Conservation (phyloP, 2,797 vertebrate species). For the Clamator glandarius region DNA sequence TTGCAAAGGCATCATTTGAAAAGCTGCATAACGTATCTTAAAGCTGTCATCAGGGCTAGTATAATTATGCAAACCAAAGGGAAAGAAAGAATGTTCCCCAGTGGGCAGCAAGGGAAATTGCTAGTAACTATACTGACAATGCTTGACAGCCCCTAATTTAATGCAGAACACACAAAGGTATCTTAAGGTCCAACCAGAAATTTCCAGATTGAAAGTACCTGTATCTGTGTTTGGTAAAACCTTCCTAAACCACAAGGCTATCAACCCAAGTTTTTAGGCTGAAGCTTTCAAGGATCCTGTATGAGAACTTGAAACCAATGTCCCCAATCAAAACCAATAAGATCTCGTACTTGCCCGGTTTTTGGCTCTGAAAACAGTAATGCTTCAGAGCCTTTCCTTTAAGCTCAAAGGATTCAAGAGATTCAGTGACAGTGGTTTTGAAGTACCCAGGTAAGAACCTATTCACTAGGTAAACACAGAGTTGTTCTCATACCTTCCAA, state of each 20-base stretch:
- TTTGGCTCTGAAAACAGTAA: neutral
- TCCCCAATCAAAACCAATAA: neutral
- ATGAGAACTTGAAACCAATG: neutral
- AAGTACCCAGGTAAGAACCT: neutral
- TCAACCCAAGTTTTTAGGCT: neutral
- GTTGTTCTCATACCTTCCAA: neutral
- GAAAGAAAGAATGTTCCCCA: neutral
- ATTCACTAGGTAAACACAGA: neutral
- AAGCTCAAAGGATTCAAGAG: neutral
- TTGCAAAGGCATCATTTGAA: neutral
- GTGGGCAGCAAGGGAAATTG: neutral
- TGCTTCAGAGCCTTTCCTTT: neutral
- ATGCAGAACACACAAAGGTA: neutral
- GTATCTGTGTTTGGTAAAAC: neutral
- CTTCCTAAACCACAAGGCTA: neutral
- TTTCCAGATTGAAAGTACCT: neutral
- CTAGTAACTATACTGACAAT: neutral
- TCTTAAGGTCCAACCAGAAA: neutral
- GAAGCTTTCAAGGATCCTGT: neutral
- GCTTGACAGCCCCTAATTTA: neutral
- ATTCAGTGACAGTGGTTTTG: neutral
- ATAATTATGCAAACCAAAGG: constrained; percentile 7
- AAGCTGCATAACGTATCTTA: neutral
- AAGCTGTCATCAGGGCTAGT: neutral
- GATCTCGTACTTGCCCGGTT: neutral